phyloP scores from a whole-genome alignment of 2,888 invertebrate genomes.

The Erebia ligea region DNA sequence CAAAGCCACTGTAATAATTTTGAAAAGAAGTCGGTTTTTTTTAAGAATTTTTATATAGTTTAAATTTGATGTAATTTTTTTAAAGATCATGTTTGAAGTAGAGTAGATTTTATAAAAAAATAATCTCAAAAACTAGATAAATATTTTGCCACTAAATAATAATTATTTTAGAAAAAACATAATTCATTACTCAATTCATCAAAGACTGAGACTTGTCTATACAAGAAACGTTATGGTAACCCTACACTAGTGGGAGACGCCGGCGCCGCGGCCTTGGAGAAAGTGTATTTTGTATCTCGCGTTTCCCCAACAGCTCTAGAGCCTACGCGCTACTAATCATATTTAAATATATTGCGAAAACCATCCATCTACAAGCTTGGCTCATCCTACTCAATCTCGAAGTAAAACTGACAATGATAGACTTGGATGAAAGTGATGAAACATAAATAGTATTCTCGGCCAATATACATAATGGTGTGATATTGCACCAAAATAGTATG shows the following conservation, averaged over 20 bases:
- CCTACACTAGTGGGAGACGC: conserved; percentile 45
- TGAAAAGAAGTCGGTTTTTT: no score
- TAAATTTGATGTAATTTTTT: no score
- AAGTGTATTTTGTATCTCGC: conserved; percentile 59
- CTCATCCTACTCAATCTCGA: not conserved
- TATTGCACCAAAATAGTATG: no score
- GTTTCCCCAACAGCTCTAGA: conserved; percentile 58
- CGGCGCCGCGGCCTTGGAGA: conserved; percentile 73
- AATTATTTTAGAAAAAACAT: no score
- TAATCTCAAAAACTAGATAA: no score
- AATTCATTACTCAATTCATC: not conserved
- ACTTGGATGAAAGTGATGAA: not conserved
- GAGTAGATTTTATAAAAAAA: no score
- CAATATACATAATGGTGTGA: no score
- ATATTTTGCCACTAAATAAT: no score
- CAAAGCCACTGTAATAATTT: no score
- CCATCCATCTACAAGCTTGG: not conserved
- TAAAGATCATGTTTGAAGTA: no score
- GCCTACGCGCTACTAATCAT: conserved; percentile 23
- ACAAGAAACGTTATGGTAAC: not conserved
- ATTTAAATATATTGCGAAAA: conserved; percentile 19
- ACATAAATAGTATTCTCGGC: no score
- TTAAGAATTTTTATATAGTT: no score
- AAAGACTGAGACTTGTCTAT: not conserved
- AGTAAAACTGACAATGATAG: conserved; percentile 7